A percentile compares a stretch with the other conserved stretches of the same genome.
phyloP scores from a whole-genome alignment of 2,888 invertebrate species.

The Drosophila anceps region DNA sequence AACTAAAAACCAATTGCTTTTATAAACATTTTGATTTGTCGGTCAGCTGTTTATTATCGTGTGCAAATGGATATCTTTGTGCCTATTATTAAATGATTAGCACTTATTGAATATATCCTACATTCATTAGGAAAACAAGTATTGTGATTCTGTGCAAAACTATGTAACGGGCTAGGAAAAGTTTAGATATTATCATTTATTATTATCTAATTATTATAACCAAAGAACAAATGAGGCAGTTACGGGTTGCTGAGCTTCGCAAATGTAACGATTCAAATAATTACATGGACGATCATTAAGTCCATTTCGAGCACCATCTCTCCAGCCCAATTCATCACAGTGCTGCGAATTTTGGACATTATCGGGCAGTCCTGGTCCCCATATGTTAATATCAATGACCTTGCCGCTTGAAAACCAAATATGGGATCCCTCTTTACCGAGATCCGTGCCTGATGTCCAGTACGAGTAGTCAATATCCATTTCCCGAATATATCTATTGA shows the following conservation, averaged over 20 bases:
- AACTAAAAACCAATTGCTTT: background rate
- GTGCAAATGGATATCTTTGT: background rate
- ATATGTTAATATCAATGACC: background rate
- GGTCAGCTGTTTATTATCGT: background rate
- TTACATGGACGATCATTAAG: background rate
- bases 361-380: background rate
- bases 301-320: background rate
- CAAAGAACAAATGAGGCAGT: background rate
- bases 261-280: background rate
- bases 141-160: background rate
- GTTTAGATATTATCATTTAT: background rate
- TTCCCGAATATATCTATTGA: background rate
- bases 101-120: background rate
- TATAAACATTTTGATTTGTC: background rate
- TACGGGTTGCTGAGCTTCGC: background rate
- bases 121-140: background rate
- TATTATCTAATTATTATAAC: background rate
- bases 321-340: background rate
- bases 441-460: background rate
- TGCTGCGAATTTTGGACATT: background rate
- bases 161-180: background rate
- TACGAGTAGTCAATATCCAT: background rate
- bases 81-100: too few relatives aligned
- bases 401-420: background rate
- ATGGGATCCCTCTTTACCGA: background rate